Percentiles rank a stretch among this genome's conserved stretches.
Evolutionary conservation across 2,888 invertebrate species (phyloP).

Genomic region (Dyspetes luteomarginatus): DNA sequence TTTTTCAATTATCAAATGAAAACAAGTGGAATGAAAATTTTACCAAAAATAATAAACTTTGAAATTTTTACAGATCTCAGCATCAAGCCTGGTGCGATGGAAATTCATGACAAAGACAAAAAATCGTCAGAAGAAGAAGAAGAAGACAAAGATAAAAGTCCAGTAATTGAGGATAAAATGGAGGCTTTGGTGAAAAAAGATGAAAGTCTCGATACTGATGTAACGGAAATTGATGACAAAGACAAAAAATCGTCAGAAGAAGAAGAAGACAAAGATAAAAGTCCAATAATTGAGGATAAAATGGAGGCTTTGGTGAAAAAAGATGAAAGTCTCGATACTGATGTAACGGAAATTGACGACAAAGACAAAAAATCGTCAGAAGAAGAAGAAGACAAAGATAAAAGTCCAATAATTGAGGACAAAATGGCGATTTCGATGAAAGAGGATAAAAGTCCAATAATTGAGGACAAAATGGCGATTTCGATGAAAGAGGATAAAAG

Average conservation of each 20-base stretch:
- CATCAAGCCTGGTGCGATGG: no score
- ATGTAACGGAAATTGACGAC: no score
- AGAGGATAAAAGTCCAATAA: neutral
- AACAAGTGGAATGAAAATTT: no score
- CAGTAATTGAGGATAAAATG: constrained; percentile 52
- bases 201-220: no score
- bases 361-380: neutral
- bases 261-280: constrained; percentile 60
- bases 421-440: no score
- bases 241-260: constrained; percentile 52
- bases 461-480: no score
- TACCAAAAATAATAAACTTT: no score
- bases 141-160: constrained; percentile 60
- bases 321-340: constrained; percentile 6
- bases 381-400: neutral
- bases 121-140: constrained; percentile 58
- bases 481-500: no score
- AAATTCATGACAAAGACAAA: constrained; percentile 1
- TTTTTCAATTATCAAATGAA: no score
- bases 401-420: no score
- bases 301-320: constrained; percentile 17
- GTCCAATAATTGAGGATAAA: constrained; percentile 53
- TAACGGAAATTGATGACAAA: no score
- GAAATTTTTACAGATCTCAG: no score
- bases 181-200: constrained; percentile 12